Conservation (phyloP, 2,888 invertebrate genomes). For the Bombylius major region DNA sequence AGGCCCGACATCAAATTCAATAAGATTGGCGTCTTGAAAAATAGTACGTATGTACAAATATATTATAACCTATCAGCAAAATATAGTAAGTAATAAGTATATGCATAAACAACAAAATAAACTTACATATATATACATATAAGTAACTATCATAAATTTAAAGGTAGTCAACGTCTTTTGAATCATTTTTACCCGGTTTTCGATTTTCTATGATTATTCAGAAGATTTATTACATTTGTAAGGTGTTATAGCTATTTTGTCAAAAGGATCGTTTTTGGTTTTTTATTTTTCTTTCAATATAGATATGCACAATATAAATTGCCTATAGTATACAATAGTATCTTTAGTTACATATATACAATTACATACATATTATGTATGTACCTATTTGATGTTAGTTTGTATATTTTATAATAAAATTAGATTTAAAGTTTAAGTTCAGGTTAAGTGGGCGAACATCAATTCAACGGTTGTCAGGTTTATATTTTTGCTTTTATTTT, state of each 20-base stretch:
- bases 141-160: too few species aligned
- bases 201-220: constrained; percentile 5
- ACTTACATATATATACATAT: too few species aligned
- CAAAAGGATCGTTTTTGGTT: neutral
- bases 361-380: neutral
- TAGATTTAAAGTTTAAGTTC: too few species aligned
- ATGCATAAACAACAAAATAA: too few species aligned
- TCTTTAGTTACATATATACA: neutral
- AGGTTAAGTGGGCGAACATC: neutral
- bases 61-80: too few species aligned
- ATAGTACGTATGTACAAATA: too few species aligned
- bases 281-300: too few species aligned
- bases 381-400: neutral
- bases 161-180: too few species aligned
- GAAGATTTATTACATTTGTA: constrained; percentile 6
- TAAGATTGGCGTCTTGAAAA: too few species aligned
- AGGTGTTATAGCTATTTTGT: constrained; percentile 7
- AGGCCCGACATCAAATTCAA: too few species aligned
- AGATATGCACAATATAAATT: neutral
- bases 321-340: neutral
- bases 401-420: neutral
- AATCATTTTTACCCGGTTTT: neutral
- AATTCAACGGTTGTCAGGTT: neutral
- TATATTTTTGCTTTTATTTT: neutral
- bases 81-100: too few species aligned